A percentile compares a stretch with the other conserved stretches of the same genome.
These are phyloP conservation scores for Gyps fulvus DNA, from an alignment of 2,113 vertebrate species.

Conservation along the genomic window DNA sequence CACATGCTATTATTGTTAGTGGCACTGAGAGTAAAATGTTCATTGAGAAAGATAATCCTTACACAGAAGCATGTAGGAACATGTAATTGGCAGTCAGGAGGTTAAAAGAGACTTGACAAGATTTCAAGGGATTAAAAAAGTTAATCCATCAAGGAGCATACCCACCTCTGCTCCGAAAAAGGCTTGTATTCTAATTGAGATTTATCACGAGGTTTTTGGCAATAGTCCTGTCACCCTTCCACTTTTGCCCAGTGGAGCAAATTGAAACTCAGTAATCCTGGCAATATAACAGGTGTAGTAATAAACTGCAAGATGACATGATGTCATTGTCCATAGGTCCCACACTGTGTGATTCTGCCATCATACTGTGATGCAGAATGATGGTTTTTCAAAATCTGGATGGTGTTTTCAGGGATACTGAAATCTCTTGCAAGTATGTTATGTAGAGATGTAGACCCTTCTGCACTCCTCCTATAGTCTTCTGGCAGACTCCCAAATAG, in stretches of 20 bases:
- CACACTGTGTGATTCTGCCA: not conserved
- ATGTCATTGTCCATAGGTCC: not conserved
- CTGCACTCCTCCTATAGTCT: not conserved
- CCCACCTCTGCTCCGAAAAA: not conserved
- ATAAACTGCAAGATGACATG: not conserved
- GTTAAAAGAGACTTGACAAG: conserved; percentile 38
- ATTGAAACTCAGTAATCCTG: not conserved
- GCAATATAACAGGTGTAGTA: not conserved
- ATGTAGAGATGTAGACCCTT: not conserved
- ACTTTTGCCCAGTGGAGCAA: not conserved
- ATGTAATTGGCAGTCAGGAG: conserved; percentile 14
- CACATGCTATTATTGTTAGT: conserved; percentile 51
- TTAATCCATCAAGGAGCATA: conserved; percentile 27
- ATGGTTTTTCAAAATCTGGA: not conserved
- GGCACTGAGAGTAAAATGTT: conserved; percentile 25
- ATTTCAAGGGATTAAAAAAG: conserved; percentile 37
- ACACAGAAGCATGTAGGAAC: conserved; percentile 9
- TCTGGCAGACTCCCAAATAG: not conserved
- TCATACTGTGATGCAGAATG: not conserved
- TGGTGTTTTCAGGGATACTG: not conserved
- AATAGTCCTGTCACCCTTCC: not conserved
- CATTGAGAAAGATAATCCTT: conserved; percentile 43
- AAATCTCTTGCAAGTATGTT: not conserved
- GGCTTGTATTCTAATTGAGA: conserved; percentile 16
- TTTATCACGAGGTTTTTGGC: not conserved